These are phyloP conservation scores for Daubentonia madagascariensis DNA, from an alignment of 2,113 vertebrate genomes.

Conservation along the genomic window DNA sequence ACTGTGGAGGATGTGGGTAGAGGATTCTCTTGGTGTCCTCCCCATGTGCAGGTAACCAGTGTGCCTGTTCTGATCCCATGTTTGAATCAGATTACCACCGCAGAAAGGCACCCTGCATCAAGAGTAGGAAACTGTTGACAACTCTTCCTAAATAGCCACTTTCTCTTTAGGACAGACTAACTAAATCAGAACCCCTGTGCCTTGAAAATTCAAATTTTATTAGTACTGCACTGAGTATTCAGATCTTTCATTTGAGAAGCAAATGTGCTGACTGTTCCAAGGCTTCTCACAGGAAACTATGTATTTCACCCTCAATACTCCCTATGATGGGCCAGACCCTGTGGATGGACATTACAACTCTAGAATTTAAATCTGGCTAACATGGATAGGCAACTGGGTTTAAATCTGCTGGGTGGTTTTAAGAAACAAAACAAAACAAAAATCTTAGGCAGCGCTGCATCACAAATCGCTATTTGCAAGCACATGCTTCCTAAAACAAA, in stretches of 20 bases:
- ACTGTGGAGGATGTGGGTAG: fast-evolving
- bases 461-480: neutral
- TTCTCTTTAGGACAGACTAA: neutral
- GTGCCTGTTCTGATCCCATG: fast-evolving
- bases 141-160: neutral
- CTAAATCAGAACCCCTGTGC: neutral
- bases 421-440: neutral
- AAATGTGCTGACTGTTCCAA: neutral
- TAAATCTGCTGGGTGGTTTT: neutral
- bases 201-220: neutral
- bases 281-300: neutral
- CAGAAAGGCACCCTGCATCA: neutral
- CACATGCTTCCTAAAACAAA: neutral
- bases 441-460: neutral
- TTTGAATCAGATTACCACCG: neutral
- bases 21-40: neutral
- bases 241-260: neutral
- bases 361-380: neutral
- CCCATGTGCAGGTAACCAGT: neutral
- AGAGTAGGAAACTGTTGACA: neutral
- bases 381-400: neutral
- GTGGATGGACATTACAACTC: neutral
- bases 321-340: neutral
- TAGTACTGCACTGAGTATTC: neutral
- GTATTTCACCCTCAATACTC: neutral